These are phyloP conservation scores for Tenthredo notha DNA, from an alignment of 2,888 invertebrate genomes.

Conservation along the genomic window DNA sequence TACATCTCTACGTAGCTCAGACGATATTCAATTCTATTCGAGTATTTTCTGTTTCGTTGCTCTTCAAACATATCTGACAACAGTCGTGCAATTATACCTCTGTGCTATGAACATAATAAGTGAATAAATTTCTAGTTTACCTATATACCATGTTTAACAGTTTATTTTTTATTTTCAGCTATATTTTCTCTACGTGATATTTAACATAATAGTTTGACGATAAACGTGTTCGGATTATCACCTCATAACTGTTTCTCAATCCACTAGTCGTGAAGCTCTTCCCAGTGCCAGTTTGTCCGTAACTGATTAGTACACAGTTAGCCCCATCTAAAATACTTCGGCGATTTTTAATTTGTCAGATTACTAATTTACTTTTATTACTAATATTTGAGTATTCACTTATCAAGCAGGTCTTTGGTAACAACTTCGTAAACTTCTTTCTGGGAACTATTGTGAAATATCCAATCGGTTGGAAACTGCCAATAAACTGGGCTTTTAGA, in stretches of 20 bases:
- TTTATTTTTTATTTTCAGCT: background rate
- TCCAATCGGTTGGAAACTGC: constrained; percentile 75
- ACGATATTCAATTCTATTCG: constrained; percentile 71
- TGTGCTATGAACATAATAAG: constrained; percentile 71
- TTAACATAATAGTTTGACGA: background rate
- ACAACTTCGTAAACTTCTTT: constrained; percentile 72
- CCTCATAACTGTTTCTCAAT: constrained; percentile 65
- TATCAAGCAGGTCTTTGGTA: constrained; percentile 71
- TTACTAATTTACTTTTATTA: constrained; percentile 31
- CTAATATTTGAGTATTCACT: constrained; percentile 66
- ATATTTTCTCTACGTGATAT: background rate
- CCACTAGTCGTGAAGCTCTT: constrained; percentile 66
- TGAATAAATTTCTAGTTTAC: background rate
- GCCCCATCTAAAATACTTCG: constrained; percentile 72
- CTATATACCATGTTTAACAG: background rate
- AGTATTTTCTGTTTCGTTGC: constrained; percentile 66
- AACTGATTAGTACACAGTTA: constrained; percentile 73
- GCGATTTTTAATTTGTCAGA: constrained; percentile 53
- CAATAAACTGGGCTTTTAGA: constrained; percentile 72
- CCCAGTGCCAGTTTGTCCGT: constrained; percentile 78
- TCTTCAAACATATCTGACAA: constrained; percentile 72
- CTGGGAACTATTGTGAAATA: constrained; percentile 76
- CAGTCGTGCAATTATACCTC: constrained; percentile 76
- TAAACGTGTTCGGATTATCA: constrained; percentile 51
- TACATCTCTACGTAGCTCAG: constrained; percentile 76